These are phyloP conservation scores for Coelopa pilipes DNA, from an alignment of 2,888 invertebrate genomes.

Conservation along the genomic window DNA sequence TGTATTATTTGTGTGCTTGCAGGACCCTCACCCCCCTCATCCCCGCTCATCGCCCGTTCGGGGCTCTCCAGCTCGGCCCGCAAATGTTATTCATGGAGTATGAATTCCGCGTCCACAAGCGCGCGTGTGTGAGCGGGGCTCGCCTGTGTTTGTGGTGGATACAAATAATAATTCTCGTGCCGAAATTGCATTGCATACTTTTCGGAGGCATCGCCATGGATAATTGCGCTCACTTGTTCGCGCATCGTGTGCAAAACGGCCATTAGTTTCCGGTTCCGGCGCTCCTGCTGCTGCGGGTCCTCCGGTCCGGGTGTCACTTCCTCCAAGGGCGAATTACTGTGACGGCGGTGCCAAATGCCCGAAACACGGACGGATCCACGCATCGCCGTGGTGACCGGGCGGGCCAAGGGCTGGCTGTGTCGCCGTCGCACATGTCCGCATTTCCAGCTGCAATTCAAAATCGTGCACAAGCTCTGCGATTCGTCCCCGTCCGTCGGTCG, in stretches of 20 bases:
- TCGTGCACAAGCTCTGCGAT: slow-evolving; percentile 11
- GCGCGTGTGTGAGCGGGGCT: too few species aligned
- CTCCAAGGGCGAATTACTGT: slow-evolving; percentile 19
- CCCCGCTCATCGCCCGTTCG: not conserved
- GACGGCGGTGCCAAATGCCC: slow-evolving; percentile 12
- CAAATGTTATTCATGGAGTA: not conserved
- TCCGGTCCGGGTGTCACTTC: slow-evolving; percentile 7
- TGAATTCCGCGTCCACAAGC: not conserved
- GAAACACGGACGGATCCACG: not conserved
- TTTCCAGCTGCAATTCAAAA: slow-evolving; percentile 51
- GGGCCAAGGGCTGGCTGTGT: slow-evolving; percentile 6
- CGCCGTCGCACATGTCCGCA: slow-evolving; percentile 24
- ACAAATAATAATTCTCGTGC: slow-evolving; percentile 15
- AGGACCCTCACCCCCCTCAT: not conserved
- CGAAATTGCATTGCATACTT: slow-evolving; percentile 21
- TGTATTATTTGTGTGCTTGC: slow-evolving; percentile 47
- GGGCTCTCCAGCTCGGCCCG: not conserved
- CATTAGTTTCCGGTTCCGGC: slow-evolving; percentile 19
- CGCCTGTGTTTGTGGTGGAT: too few species aligned
- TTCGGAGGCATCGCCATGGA: slow-evolving; percentile 14
- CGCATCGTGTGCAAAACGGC: slow-evolving; percentile 22
- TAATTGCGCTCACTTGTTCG: slow-evolving; percentile 32
- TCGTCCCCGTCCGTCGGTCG: slow-evolving; percentile 6
- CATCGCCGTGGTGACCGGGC: not conserved
- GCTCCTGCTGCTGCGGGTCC: slow-evolving; percentile 12